Conservation (phyloP, 1,140 invertebrate species). For the Megathymus violae region DNA sequence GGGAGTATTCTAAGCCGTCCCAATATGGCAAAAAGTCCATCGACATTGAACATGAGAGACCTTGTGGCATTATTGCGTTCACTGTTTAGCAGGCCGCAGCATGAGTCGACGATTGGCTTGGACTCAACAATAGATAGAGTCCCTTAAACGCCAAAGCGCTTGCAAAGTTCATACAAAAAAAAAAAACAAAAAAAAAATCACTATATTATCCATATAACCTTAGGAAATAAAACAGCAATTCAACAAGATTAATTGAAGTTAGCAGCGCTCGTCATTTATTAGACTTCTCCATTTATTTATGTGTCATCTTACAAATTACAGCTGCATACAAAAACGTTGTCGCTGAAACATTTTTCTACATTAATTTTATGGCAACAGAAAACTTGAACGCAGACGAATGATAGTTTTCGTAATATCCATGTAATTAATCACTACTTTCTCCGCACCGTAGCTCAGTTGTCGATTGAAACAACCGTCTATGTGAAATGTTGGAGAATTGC, state of each 20-base stretch:
- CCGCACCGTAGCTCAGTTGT: constrained; percentile 43
- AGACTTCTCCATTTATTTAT: constrained; percentile 16
- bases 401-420: constrained; percentile 12
- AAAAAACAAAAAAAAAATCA: background rate
- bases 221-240: too few relatives aligned
- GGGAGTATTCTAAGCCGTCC: too few relatives aligned
- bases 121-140: too few relatives aligned
- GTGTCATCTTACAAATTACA: constrained; percentile 27
- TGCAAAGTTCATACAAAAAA: too few relatives aligned
- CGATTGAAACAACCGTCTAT: constrained; percentile 49
- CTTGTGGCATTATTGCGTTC: too few relatives aligned
- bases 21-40: too few relatives aligned
- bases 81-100: too few relatives aligned
- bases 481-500: constrained; percentile 50
- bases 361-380: constrained; percentile 21
- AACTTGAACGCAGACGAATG: constrained; percentile 23
- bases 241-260: background rate
- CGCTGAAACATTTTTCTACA: constrained; percentile 20
- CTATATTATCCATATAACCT: too few relatives aligned
- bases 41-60: too few relatives aligned
- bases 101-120: too few relatives aligned
- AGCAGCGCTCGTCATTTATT: background rate
- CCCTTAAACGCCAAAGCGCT: too few relatives aligned
- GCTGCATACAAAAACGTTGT: constrained; percentile 21
- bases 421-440: constrained; percentile 48